Evolutionary conservation across 2,888 invertebrate genomes (phyloP), one percentile per base, ranked within the genome.

Genomic region (Caenorhabditis zanzibari): DNA sequence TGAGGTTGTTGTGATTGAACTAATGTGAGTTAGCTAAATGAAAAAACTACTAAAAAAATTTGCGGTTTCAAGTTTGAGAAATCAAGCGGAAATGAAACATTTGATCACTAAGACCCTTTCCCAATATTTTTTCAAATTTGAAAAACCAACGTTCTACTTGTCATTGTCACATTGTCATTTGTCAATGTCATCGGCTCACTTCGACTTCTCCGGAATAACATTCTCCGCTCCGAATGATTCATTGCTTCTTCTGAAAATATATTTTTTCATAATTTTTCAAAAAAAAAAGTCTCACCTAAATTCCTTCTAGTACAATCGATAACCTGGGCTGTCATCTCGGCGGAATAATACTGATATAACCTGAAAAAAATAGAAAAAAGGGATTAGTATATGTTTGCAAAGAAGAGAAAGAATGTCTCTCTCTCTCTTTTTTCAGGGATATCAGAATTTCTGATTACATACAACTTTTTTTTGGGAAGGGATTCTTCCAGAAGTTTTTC

Each of bases 111-210:
- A n/a, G n/a, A n/a, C n/a, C n/a, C n/a, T n/a, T n/a, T n/a, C n/a
- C n/a, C n/a, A n/a, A n/a, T n/a, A n/a, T n/a, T n/a, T n/a, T n/a
- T n/a, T 32, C 32, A 32, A 32, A 32, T 7, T 32, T 32, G 38
- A 26, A 41, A 49, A 64, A 72, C 77, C 61, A 32, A 82, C 82
- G 82, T 82, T 38, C 82, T 52, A 73, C 82, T 82, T 0, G 73
- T 68, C 68, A 71, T 71, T 22, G 44, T 47, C 0, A 35, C 52
- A 35, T 54, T 58, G 47, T 61, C 72, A 44, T 44, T 52, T 19
- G 49, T 49, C 38, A 58, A 61, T n/a, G 56, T 61, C 54, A 73
- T 49, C 19, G 82, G 82, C 28, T 82, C 82, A 47, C 82, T 82
- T 22, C 69, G 61, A 63, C 82, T 82, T 22, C 82, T 49, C 41